Percentiles rank a stretch among this genome's conserved stretches.
Evolutionary conservation across 2,888 invertebrate genomes (phyloP).

Genomic region (Ochlodes sylvanus): DNA sequence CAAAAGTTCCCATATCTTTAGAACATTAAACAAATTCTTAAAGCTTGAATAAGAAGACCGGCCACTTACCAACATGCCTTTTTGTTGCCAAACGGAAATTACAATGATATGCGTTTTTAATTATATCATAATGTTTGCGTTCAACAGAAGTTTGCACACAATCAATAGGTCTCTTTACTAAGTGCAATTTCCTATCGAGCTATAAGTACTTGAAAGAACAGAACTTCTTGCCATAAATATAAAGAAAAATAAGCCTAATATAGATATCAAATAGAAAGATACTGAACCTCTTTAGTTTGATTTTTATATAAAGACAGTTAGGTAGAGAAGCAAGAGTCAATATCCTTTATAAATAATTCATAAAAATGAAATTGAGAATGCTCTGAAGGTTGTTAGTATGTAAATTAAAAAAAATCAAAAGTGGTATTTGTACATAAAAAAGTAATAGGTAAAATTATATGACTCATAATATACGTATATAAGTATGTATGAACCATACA

Average conservation of each 20-base stretch:
- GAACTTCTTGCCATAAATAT: background rate
- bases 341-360: constrained; percentile 38
- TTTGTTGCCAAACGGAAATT: constrained; percentile 52
- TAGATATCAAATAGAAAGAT: too few species aligned
- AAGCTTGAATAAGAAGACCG: constrained; percentile 47
- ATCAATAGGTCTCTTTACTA: background rate
- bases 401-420: constrained; percentile 25
- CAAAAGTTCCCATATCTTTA: constrained; percentile 67
- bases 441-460: background rate
- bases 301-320: too few species aligned
- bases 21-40: constrained; percentile 59
- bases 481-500: background rate
- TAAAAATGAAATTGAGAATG: constrained; percentile 30
- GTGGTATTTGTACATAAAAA: background rate
- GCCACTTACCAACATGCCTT: constrained; percentile 50
- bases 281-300: too few species aligned
- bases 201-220: background rate
- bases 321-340: constrained; percentile 5
- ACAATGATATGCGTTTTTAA: constrained; percentile 52
- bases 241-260: background rate
- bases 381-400: constrained; percentile 19
- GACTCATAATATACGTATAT: background rate
- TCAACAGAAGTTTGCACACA: constrained; percentile 2
- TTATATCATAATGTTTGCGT: constrained; percentile 9
- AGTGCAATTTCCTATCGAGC: background rate